Evolutionary conservation across 2,113 vertebrate species (phyloP).

Genomic region (cattle (Bos taurus)): ARS-UCD2.0 NC_037348.1:53003001-53003500

Average conservation of each 20-base stretch:
- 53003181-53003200: not conserved
- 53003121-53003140: not conserved
- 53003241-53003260: not conserved
- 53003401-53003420: not conserved
- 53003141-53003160: not conserved
- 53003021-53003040: not conserved
- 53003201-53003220: not conserved
- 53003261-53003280: not conserved
- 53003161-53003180: not conserved
- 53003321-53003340: not conserved
- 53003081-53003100: not conserved
- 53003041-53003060: not conserved
- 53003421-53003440: not conserved
- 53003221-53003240: not conserved
- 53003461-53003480: not conserved
- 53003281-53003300: not conserved
- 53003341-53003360: constrained; percentile 4
- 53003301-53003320: not conserved
- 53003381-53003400: not conserved
- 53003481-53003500: not conserved
- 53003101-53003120: not conserved
- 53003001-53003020: not conserved
- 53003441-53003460: not conserved
- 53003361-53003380: not conserved
- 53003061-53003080: not conserved